Base-by-base conservation (phyloP, 2,797 vertebrate species). In the Liparis tanakae region DNA sequence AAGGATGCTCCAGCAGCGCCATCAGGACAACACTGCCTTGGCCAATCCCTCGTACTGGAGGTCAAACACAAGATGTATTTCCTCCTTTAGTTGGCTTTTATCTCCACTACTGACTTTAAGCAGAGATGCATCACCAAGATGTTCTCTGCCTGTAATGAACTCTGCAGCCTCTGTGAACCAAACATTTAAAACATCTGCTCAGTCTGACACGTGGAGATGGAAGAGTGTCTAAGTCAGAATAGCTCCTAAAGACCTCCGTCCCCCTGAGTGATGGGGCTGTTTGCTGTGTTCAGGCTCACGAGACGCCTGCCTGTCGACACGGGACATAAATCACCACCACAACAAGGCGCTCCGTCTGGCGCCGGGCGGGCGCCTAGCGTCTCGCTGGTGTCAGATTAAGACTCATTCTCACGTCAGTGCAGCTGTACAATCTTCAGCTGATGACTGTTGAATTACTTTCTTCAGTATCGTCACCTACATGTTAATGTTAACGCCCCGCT, bases 221-320 rank as follows among this genome's bases (percentile, higher is more conserved):
- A 79, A 20, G 68, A 57, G 7, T 1, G n/a, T 70, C 34, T 62
- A 60, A 14, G 25, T 60, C 64, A 20, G 37, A 25, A 10, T 7
- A 17, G 43, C 44, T 10, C 4, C 51, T 33, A 62, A 80, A 63
- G 44, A 48, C 36, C 57, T 3, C 12, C 3, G 8, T 70, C 66
- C 18, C 37, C 8, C 66, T 59, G 71, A 64, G 17, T 60, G 76
- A 82, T 68, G 61, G 14, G 39, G 12, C 55, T 50, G 44, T 22
- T 56, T 30, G 15, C 41, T 33, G 34, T 30, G 48, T 48, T n/a
- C 41, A 22, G 37, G 69, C 63, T 72, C 33, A 25, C n/a, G 48
- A 70, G 58, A 64, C 33, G 39, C 46, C 22, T 3, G 1, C 67
- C 5, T 10, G 48, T 51, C 72, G 60, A 64, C 58, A 34, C 14